phyloP scores from a whole-genome alignment of 2,113 vertebrate species.

The Panthera uncia region DNA sequence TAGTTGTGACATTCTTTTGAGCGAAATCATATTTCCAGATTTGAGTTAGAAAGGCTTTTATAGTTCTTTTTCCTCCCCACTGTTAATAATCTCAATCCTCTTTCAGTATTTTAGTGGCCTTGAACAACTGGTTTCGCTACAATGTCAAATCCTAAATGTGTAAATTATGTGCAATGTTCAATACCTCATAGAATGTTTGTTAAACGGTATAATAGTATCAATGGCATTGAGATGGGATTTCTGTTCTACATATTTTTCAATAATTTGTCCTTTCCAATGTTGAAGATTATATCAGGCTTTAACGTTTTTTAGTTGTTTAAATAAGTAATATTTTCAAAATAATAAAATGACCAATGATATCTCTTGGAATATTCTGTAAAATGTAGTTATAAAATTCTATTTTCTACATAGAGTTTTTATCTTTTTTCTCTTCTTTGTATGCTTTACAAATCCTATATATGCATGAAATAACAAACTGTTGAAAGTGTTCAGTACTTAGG shows the following conservation, averaged over 20 bases:
- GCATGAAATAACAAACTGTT: constrained; percentile 52
- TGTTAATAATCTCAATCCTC: constrained; percentile 59
- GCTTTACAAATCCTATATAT: constrained; percentile 42
- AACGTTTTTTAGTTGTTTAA: constrained; percentile 73
- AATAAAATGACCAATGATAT: constrained; percentile 76
- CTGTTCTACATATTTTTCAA: constrained; percentile 71
- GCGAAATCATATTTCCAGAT: not conserved
- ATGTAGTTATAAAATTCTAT: constrained; percentile 79
- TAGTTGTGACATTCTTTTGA: not conserved
- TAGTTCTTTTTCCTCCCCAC: constrained; percentile 45
- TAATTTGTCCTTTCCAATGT: constrained; percentile 75
- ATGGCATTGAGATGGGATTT: constrained; percentile 64
- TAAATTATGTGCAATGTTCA: constrained; percentile 71
- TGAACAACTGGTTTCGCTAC: constrained; percentile 77
- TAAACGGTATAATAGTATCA: constrained; percentile 56
- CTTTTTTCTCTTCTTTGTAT: constrained; percentile 56
- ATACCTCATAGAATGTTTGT: constrained; percentile 74
- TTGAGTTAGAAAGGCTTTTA: constrained; percentile 51
- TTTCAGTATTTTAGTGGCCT: constrained; percentile 79
- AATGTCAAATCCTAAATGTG: constrained; percentile 66
- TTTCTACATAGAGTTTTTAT: constrained; percentile 79
- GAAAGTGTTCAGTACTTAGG: not conserved
- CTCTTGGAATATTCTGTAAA: constrained; percentile 79
- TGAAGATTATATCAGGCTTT: constrained; percentile 75
- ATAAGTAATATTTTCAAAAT: constrained; percentile 76